Conservation (phyloP, 2,113 vertebrate genomes). For the Caracal caracal region DNA sequence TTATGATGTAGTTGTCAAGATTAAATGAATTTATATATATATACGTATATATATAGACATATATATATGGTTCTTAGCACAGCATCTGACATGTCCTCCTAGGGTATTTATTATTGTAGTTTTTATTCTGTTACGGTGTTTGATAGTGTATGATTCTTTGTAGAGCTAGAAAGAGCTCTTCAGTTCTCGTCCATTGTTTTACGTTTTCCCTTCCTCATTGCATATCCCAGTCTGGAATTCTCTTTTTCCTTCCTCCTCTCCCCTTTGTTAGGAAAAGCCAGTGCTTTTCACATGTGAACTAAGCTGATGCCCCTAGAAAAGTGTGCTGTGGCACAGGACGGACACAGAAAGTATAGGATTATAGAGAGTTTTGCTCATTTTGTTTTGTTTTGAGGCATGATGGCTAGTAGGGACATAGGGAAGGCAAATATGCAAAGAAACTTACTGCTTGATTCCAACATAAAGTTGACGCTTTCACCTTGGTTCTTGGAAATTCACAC, state of each 20-base stretch:
- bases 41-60: background rate
- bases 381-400: background rate
- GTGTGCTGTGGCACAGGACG: background rate
- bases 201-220: background rate
- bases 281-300: background rate
- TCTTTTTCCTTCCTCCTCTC: rapidly evolving
- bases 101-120: background rate
- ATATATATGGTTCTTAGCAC: background rate
- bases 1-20: background rate
- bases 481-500: background rate
- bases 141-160: background rate
- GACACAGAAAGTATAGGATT: background rate
- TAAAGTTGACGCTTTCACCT: background rate
- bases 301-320: background rate
- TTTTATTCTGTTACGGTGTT: background rate
- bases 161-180: background rate
- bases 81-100: background rate
- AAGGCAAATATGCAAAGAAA: background rate
- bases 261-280: background rate
- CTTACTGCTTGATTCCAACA: background rate
- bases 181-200: slow-evolving; percentile 12
- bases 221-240: background rate
- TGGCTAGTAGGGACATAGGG: background rate
- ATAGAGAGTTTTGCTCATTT: background rate
- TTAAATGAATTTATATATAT: background rate